A percentile compares a stretch with the other conserved stretches of the same genome.
phyloP scores from a whole-genome alignment of 2,797 vertebrate genomes.

The Cheirogaleus major region DNA sequence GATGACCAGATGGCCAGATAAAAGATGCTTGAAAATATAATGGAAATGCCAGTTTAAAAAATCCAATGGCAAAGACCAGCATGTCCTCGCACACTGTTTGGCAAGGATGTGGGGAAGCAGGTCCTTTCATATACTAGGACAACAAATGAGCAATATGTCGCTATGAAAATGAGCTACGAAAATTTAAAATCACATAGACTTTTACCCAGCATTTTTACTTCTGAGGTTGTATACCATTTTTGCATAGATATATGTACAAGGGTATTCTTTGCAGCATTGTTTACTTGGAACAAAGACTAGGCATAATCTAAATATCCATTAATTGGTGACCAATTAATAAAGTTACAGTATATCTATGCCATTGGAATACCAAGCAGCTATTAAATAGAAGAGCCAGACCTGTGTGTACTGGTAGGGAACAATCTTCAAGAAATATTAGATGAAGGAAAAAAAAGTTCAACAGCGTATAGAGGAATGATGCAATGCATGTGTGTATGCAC shows the following conservation, averaged over 20 bases:
- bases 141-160: not conserved
- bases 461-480: not conserved
- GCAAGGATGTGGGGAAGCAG: not conserved
- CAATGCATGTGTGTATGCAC: fast-evolving
- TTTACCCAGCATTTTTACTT: not conserved
- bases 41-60: not conserved
- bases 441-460: not conserved
- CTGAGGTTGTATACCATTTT: not conserved
- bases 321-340: not conserved
- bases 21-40: not conserved
- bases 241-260: not conserved
- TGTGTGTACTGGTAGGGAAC: not conserved
- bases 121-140: not conserved
- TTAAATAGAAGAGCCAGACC: not conserved
- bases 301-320: not conserved
- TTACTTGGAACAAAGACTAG: not conserved
- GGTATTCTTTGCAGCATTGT: not conserved
- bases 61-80: not conserved
- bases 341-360: not conserved
- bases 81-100: not conserved
- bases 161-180: not conserved
- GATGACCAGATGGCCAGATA: not conserved
- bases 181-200: not conserved
- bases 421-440: not conserved
- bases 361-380: not conserved